These are phyloP conservation scores for Gila robusta DNA, from an alignment of 2,797 vertebrate species.

Conservation along the genomic window DNA sequence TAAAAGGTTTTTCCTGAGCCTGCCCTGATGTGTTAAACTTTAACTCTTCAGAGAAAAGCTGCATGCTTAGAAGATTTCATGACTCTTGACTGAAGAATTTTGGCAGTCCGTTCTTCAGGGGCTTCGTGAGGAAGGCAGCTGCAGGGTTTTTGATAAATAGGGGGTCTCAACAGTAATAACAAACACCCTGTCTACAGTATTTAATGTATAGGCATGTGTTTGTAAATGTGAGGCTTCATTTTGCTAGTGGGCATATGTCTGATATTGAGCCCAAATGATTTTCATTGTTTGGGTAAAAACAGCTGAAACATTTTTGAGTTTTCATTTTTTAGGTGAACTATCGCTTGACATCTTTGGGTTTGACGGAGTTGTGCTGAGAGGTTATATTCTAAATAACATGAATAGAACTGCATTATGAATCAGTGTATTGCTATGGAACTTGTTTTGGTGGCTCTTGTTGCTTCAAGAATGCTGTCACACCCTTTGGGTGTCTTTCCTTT, in stretches of 20 bases:
- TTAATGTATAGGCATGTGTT: neutral
- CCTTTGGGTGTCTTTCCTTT: constrained; percentile 16
- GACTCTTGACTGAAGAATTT: constrained; percentile 36
- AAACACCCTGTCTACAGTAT: constrained; percentile 30
- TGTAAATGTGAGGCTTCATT: constrained; percentile 15
- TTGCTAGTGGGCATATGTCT: neutral
- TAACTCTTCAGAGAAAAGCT: constrained; percentile 52
- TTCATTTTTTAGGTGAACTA: too few relatives aligned
- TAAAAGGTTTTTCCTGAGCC: constrained; percentile 23
- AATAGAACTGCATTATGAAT: neutral
- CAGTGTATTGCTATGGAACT: neutral
- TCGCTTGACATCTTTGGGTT: too few relatives aligned
- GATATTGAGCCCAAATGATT: too few relatives aligned
- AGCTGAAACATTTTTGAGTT: too few relatives aligned
- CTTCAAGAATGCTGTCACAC: constrained; percentile 24
- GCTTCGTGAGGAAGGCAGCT: neutral
- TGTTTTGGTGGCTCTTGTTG: constrained; percentile 17
- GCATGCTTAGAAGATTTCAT: constrained; percentile 13
- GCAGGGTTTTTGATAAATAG: neutral
- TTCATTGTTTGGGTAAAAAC: too few relatives aligned
- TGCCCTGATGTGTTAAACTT: constrained; percentile 59
- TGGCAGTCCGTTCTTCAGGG: neutral
- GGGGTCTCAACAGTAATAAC: constrained; percentile 14
- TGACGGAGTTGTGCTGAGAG: neutral
- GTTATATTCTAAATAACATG: neutral